phyloP scores from a whole-genome alignment of 2,797 vertebrate species.

The Halcyon chelicuti region DNA sequence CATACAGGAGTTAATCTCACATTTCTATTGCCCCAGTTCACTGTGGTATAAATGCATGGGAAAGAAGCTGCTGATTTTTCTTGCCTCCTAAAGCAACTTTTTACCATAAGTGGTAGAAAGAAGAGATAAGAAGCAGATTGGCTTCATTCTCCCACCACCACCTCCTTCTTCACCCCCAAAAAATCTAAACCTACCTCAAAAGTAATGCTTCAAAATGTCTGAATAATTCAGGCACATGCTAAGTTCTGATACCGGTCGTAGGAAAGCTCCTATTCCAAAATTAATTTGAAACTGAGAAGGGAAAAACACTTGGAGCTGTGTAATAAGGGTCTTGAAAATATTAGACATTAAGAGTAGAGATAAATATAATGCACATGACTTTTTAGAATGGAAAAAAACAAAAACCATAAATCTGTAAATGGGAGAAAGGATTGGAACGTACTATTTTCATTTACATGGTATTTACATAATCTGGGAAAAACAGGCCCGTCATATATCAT shows the following conservation, averaged over 20 bases:
- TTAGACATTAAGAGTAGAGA: neutral
- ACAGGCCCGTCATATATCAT: neutral
- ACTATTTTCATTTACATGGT: neutral
- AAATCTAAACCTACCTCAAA: neutral
- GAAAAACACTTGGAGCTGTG: neutral
- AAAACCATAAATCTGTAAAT: neutral
- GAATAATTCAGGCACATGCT: neutral
- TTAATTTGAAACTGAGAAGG: neutral
- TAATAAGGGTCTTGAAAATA: neutral
- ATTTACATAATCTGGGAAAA: neutral
- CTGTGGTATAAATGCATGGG: neutral
- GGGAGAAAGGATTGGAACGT: neutral
- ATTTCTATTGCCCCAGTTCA: neutral
- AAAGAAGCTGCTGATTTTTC: neutral
- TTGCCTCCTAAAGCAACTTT: neutral
- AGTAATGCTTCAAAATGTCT: neutral
- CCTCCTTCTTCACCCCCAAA: fast-evolving
- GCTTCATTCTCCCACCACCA: fast-evolving
- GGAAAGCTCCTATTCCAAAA: neutral
- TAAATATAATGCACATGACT: neutral
- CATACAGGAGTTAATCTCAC: neutral
- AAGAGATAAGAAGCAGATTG: neutral
- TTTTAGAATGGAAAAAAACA: neutral
- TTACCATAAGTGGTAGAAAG: neutral
- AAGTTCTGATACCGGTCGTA: neutral